Evolutionary conservation across 1,140 invertebrate species (phyloP), one percentile per base, ranked within the genome.

Genomic region (Hylyphantes graminicola): DNA sequence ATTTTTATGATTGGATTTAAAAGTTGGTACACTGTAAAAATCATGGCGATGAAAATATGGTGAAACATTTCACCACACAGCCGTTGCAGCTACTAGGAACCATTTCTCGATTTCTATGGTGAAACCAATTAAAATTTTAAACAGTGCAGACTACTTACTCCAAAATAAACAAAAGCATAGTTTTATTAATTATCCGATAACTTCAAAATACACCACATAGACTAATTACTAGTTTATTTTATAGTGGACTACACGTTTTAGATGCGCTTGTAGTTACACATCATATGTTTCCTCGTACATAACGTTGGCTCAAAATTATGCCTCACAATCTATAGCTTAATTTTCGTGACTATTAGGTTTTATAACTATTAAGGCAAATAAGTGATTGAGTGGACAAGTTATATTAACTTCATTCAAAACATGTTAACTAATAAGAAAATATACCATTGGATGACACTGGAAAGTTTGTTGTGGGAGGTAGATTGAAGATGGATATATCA

Each of bases 401-500:
- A 35, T 35, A 35, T 5, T 35, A 35, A 35, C 35, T 35, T 35
- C 2, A 1, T 61, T 3, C 57, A 61, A 3, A 61, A 17, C 17
- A 3, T 12, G 57, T 61, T 12, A 12, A 61, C 17, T 12, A 15
- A 15, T 7, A 19, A 0, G 13, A 57, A n/a, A 15, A 76, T 65
- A 59, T 61, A 84, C 81, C 35, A 73, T 17, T 63, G 75, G 51
- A 68, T 85, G 76, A 35, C 78, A 86, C 61, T 85, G 84, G 63
- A 81, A 75, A 35, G 65, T 63, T 53, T 82, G 77, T 55, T 85
- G 86, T 7, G 82, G 86, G 17, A 86, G 65, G 57, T 85, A 85
- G 35, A 85, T 50, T 54, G 82, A 70, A 21, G 78, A 85, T n/a
- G 65, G 64, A 75, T 85, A 86, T 64, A 85, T 78, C 67, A 86